Base-by-base conservation (phyloP, 2,797 vertebrate species). In the Acanthiza pusilla region DNA sequence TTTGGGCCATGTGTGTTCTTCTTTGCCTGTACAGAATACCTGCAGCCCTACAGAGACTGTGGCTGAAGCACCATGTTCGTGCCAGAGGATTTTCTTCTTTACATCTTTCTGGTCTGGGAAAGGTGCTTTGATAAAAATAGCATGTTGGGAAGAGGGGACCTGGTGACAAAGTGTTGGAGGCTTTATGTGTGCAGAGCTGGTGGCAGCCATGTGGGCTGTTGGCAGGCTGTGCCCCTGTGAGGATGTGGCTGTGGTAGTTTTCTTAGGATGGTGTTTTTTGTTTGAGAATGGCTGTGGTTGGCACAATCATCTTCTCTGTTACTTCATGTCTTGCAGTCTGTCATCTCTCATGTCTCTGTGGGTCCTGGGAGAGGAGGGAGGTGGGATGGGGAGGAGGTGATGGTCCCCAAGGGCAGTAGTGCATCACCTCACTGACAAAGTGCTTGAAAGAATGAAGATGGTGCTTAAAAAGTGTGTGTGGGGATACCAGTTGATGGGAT, bases 281-380 rank as follows among this genome's bases (percentile, higher is more conserved):
- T 67, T 89, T 83, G 55, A 34, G 40, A 29, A 32, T 3, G 8
- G 51, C 40, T 1, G 0, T 8, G 51, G 27, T 17, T 25, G 25
- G 43, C 11, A 20, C 25, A 48, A 9, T 34, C 0, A 0, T 40
- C 58, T 72, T 40, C 42, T 25, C 30, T 7, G 3, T 10, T 0
- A 2, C 30, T 55, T 30, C 1, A 2, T 82, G 63, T 38, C 11
- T 9, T 55, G 48, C 3, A 8, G 16, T 76, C 19, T 2, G 5
- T 40, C 27, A 25, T 1, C 1, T 53, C 32, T 48, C 2, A 0
- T 42, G 22, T 73, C 29, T 36, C 40, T 1, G 1, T 21, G 34
- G 30, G 20, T 13, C 20, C 17, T 55, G 47, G 66, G 50, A 72
- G 58, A 38, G 38, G 29, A 36, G 8, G 1, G 12, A 38, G 53